Evolutionary conservation across 2,113 vertebrate genomes (phyloP).

Genomic region (Grallaria varia): DNA sequence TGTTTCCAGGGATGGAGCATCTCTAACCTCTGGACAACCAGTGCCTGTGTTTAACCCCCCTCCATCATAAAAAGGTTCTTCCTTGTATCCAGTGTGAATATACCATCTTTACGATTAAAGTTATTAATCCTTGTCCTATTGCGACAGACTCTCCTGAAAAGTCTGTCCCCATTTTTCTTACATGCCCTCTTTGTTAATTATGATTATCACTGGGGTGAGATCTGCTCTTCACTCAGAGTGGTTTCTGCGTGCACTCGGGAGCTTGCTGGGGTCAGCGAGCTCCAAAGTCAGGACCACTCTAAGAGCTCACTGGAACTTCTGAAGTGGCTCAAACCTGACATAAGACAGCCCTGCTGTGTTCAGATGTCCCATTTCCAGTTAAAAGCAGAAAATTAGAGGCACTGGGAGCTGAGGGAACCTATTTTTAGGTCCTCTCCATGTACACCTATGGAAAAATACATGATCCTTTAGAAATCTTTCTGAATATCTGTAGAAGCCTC

Average conservation of each 20-base stretch:
- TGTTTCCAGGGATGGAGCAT: no score
- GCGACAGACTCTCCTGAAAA: background rate
- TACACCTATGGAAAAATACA: background rate
- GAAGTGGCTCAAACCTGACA: background rate
- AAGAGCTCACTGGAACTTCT: background rate
- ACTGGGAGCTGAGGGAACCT: background rate
- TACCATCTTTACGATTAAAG: background rate
- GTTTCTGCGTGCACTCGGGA: background rate
- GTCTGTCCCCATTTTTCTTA: background rate
- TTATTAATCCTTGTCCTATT: background rate
- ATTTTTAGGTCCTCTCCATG: background rate
- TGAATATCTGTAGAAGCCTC: background rate
- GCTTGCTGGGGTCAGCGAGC: background rate
- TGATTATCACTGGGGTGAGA: background rate
- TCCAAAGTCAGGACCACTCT: background rate
- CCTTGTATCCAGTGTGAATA: background rate
- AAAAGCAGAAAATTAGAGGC: background rate
- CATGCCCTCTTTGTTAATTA: background rate
- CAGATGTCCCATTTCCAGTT: background rate
- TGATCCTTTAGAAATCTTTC: background rate
- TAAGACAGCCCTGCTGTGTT: background rate
- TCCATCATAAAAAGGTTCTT: background rate
- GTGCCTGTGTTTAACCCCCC: accelerated
- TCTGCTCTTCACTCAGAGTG: background rate
- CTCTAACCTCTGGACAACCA: background rate